Base-by-base conservation (phyloP, 2,888 invertebrate species). In the Drosophila recens region DNA sequence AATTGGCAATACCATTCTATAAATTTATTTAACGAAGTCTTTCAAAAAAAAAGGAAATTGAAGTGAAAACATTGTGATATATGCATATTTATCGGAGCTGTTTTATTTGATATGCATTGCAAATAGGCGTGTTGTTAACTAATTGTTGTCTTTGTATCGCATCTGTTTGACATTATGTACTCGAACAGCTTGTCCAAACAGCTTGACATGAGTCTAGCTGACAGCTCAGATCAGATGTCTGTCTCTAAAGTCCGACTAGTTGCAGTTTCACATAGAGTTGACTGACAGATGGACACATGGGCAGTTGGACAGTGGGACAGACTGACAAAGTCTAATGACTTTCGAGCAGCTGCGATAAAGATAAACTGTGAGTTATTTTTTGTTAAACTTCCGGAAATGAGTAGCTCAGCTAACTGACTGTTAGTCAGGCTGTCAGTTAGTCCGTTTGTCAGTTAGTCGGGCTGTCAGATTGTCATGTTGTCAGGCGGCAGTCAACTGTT, bases 141-240 rank as follows among this genome's bases (percentile, higher is more conserved):
- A 58, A 56, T 38, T 46, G 72, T 42, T 59, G 48, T 54, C 38
- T 43, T 49, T 73, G 61, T 17, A 61, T 53, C 53, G 75, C 70
- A 69, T 75, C 75, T 62, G 79, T 70, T 75, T 76, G 80, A 79
- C 71, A 75, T 70, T 75, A 79, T 79, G 70, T 51, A 79, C 65
- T 79, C 75, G 65, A 79, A 51, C 75, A 75, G 71, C 65, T 75
- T 76, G 76, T 65, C 75, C 66, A 79, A 76, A 79, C 71, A 70
- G 56, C 59, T 79, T 82, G 87, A 83, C 83, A 83, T 80, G 84
- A 71, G 52, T 80, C 83, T 67, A 66, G 67, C 66, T 70, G 82
- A 88, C 82, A 82, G 87, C 51, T 40, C 61, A 63, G 89, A 83
- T 88, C 88, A 82, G 72, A 82, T 87, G 86, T 79, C 79, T 71